Evolutionary conservation across 2,888 invertebrate genomes (phyloP).

Genomic region (Cerceris ruficornis): DNA sequence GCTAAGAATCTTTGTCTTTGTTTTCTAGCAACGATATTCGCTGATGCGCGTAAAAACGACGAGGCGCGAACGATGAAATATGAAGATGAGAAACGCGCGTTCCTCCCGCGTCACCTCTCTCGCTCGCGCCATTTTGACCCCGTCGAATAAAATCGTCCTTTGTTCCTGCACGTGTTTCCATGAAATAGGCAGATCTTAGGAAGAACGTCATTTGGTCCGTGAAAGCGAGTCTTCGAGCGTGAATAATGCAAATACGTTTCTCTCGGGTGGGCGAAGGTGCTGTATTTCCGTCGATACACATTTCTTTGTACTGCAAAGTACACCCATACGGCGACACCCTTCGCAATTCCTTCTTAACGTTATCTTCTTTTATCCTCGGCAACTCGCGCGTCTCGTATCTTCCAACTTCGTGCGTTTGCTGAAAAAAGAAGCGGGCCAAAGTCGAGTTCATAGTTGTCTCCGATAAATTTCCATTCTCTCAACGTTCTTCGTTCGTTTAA

Average conservation of each 20-base stretch:
- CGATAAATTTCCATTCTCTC: too few relatives aligned
- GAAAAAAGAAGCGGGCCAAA: too few relatives aligned
- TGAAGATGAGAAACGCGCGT: constrained; percentile 11
- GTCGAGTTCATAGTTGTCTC: too few relatives aligned
- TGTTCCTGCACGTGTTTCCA: neutral
- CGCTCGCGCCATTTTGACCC: neutral
- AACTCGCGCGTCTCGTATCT: constrained; percentile 18
- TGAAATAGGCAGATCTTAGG: constrained; percentile 22
- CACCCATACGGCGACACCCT: constrained; percentile 21
- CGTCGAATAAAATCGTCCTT: neutral
- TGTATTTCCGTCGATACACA: constrained; percentile 55
- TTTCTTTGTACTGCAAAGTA: constrained; percentile 42
- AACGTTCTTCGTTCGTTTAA: neutral
- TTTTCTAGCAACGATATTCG: too few relatives aligned
- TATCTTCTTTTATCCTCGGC: constrained; percentile 33
- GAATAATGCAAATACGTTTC: constrained; percentile 55
- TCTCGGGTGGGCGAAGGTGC: constrained; percentile 10
- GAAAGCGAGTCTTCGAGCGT: constrained; percentile 48
- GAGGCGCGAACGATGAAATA: too few relatives aligned
- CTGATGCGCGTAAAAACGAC: too few relatives aligned
- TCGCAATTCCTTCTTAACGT: constrained; percentile 21
- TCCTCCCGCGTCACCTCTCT: neutral
- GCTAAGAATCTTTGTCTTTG: too few relatives aligned
- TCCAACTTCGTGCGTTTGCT: neutral
- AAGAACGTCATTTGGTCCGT: constrained; percentile 49